Base-by-base conservation (phyloP, 2,888 invertebrate species). In the Ophion ventricosus region DNA sequence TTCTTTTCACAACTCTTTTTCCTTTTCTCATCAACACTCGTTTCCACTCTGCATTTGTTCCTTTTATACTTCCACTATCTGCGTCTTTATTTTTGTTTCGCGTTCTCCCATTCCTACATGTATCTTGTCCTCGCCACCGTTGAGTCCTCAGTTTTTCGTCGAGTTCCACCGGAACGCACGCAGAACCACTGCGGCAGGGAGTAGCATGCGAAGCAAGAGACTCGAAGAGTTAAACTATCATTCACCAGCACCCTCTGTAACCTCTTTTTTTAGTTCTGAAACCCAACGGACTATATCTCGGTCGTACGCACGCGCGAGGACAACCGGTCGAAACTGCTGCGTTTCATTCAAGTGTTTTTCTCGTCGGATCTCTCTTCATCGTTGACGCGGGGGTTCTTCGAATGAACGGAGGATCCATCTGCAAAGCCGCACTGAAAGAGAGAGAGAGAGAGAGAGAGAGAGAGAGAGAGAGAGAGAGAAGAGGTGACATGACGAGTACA, bases 261-360 rank as follows among this genome's bases (percentile, higher is more conserved):
- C 61, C 56, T 66, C 73, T 80, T 73, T 79, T 66, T 84, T 76
- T 64, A 70, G 74, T 70, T 49, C 11, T 56, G 43, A 72, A 57
- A 81, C 64, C 35, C 54, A 74, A 57, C 72, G 25, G 73, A 74
- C 77, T 17, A 54, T 69, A 54, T 69, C 56, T 66, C 64, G 49
- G n/a, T 43, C 49, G 49, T 49, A 35, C 64, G 75, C 75, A 75
- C 64, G 75, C 75, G 64, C 75, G 64, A 35, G 54, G 61, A 49
- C 70, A 63, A 63, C 66, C 61, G 61, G 70, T 66, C 74, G 72
- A 49, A 54, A n/a, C 72, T 54, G 23, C 64, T 73, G 80, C 43
- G 66, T 75, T 82, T 82, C 84, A 84, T 84, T 84, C 84, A 81
- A 77, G 69, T 59, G 49, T 77, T 80, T 67, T 57, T 66, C 40